Conservation (phyloP, 2,113 vertebrate species). For the Gila orcuttii region DNA sequence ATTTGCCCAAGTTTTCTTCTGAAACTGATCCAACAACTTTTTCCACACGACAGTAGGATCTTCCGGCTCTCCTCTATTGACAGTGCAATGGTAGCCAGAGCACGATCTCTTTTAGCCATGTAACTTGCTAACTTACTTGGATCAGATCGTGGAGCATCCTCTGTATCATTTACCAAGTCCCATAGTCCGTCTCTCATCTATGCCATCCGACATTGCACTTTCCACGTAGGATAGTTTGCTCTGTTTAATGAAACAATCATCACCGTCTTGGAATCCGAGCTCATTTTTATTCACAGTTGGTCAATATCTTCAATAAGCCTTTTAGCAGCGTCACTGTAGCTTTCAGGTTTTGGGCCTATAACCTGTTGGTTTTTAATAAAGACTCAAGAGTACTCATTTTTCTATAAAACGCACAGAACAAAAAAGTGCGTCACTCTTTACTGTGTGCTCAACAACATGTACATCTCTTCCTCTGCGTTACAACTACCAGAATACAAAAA, state of each 20-base stretch:
- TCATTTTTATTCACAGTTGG: no score
- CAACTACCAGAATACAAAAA: no score
- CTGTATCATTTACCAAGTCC: neutral
- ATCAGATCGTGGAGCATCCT: neutral
- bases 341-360: no score
- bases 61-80: neutral
- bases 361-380: no score
- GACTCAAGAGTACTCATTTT: no score
- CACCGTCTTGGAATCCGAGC: neutral
- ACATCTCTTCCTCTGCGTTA: no score
- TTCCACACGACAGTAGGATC: neutral
- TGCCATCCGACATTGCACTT: conserved; percentile 7
- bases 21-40: neutral
- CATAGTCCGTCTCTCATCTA: neutral
- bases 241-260: neutral
- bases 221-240: neutral
- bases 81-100: neutral
- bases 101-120: neutral
- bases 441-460: no score
- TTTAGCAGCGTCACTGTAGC: neutral
- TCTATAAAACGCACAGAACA: no score
- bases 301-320: no score
- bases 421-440: no score
- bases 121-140: neutral
- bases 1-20: conserved; percentile 13